Percentiles rank a stretch among this genome's conserved stretches.
Conservation (phyloP, 1,140 invertebrate genomes). For the Antheraea pernyi region DNA sequence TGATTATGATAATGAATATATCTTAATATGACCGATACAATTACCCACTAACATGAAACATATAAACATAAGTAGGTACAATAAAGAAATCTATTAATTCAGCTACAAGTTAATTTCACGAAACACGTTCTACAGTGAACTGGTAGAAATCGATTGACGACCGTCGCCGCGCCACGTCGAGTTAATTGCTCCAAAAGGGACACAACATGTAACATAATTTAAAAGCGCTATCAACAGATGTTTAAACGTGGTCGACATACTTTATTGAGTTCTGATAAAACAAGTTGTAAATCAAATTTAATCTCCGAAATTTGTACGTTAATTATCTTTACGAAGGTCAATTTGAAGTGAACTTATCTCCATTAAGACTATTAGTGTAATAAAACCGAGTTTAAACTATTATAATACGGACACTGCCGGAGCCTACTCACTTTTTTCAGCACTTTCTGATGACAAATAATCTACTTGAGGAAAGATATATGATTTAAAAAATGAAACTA, state of each 20-base stretch:
- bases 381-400: no score
- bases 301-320: not conserved
- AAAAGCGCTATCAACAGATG: conserved; percentile 2
- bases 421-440: no score
- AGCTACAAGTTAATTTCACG: not conserved
- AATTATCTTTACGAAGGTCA: not conserved
- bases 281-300: not conserved
- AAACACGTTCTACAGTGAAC: not conserved
- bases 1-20: no score
- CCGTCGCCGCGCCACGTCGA: not conserved
- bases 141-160: not conserved
- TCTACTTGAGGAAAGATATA: no score
- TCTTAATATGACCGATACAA: no score
- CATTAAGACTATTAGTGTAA: not conserved
- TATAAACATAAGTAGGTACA: no score
- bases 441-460: no score
- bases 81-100: not conserved
- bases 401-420: no score
- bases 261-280: not conserved
- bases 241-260: not conserved
- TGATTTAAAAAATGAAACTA: no score
- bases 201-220: not conserved
- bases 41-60: no score
- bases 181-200: conserved; percentile 1
- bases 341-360: not conserved